Base-by-base conservation (phyloP, 2,888 invertebrate genomes). In the Drosophila pegasa region DNA sequence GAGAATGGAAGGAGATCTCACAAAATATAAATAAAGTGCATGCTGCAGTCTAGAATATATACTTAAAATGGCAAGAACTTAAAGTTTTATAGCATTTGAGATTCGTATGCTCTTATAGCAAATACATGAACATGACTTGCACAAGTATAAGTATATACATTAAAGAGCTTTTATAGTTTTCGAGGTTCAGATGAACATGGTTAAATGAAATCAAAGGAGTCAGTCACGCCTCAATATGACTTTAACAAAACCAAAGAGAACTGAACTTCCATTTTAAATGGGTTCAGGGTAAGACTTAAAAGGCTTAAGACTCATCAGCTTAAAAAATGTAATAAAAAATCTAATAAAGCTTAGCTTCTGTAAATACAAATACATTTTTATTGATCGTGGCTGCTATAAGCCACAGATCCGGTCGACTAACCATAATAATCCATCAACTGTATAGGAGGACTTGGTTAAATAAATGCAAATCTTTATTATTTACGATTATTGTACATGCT, bases 401-500 rank as follows among this genome's bases (percentile, higher is more conserved):
- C 20, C 8, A n/a, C 3, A 41, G n/a, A 14, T 41, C 7, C 22
- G 18, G 8, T 8, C 40, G 38, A 38, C 12, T 38, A 38, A 38
- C 10, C 16, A 18, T 18, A 38, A 10, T 18, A 10, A 18, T 0
- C 4, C 18, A 2, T 10, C 10, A 18, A 18, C 38, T 38, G 5
- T 18, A 9, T 2, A 9, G 12, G 3, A 9, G 12, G 16, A 35
- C n/a, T n/a, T n/a, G 27, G 1, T 10, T 27, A 27, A 45, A 16
- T 45, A 29, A 29, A 45, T 16, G 10, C 45, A 29, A 45, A 45
- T 45, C 12, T 29, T 27, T 27, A 45, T 45, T 45, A 45, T 27
- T 27, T 29, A 45, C 7, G 45, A 29, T 7, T 12, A 45, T 29
- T 45, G 18, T 3, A 16, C 3, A 29, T n/a, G 18, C 7, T 45